Evolutionary conservation across 1,140 invertebrate species (phyloP), one percentile per base, ranked within the genome.

Genomic region (Pseudoatta argentina): DNA sequence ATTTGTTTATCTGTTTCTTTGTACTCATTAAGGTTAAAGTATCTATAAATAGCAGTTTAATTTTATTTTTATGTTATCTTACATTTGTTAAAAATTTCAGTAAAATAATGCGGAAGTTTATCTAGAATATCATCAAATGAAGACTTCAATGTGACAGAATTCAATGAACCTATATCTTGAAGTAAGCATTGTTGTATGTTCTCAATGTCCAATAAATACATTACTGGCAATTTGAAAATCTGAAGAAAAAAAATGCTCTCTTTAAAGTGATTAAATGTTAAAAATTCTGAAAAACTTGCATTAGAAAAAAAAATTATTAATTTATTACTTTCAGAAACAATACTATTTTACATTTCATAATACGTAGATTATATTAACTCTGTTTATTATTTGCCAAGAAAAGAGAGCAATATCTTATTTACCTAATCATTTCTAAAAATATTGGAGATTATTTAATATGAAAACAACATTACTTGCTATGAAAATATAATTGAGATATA

Each of bases 71-170:
- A 51, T 1, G 21, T 24, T 21, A 21, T 59, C 53, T 57, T 59
- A 75, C 72, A 98, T 96, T 98, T 98, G 91, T 95, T 97, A 91
- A 98, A 98, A 51, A 97, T 5, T 55, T 55, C 98, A 77, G 98
- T 98, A 8, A 96, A 96, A 16, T 14, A 51, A 0, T 0, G 12
- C 3, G 39, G 7, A 44, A 44, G 10, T 44, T 51, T 2, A 4
- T 51, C 14, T 10, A 51, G 0, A 8, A 3, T 16, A 51, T 16
- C 14, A 14, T 4, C 14, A 51, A 51, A 3, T 0, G 7, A 39
- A 39, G 0, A 1, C 14, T 51, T 51, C 7, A 97, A 97, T 61
- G 97, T 97, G 63, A 98, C 97, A 0, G 98, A 97, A 57, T 95
- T 98, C 97, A 64, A 97, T 98, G 34, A 30, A 14, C 98, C 93